Base-by-base conservation (phyloP, 2,113 vertebrate species). In the Hippocampus abdominalis region DNA sequence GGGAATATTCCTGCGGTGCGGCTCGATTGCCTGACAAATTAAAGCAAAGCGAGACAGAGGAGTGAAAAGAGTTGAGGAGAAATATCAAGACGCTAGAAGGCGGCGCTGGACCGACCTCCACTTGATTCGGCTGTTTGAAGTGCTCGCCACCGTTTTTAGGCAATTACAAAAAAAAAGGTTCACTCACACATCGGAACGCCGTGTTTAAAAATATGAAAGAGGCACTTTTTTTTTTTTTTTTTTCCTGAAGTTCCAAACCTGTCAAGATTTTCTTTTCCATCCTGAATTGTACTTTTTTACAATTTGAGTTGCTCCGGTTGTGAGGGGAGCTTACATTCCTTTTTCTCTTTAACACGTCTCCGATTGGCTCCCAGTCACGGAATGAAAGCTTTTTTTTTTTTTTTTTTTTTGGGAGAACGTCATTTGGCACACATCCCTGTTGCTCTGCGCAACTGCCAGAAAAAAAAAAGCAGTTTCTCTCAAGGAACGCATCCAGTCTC, bases 371-470 rank as follows among this genome's bases (percentile, higher is more conserved):
- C 78, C 75, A 82, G 70, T 82, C 70, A 39, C 64, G 77, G 81
- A 83, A 85, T 81, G 81, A 86, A 83, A 88, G 81, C 88, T 86
- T 78, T 29, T 66, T 85, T 76, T 78, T 86, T 78, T 29, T 66
- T 85, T 76, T 78, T 86, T 78, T 29, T 66, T 85, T 76, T 78
- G 77, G 60, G 73, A 75, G 54, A 82, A 74, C 72, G 78, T 85
- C 75, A 76, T 82, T 89, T 85, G 86, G 88, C 88, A 89, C 87
- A 74, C 74, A 67, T 80, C 79, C 75, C 73, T 16, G 70, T 72
- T 75, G 84, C 80, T 81, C 84, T 83, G 66, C 74, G 70, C 73
- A 77, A 81, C 80, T 77, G 72, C 32, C 32, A 36, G 32, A 36
- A 6, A 36, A 81, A 86, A 40, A 1, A 61, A 23, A 46, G 53